These are phyloP conservation scores for Minunthozetes semirufus DNA, from an alignment of 2,888 invertebrate species.

Conservation along the genomic window DNA sequence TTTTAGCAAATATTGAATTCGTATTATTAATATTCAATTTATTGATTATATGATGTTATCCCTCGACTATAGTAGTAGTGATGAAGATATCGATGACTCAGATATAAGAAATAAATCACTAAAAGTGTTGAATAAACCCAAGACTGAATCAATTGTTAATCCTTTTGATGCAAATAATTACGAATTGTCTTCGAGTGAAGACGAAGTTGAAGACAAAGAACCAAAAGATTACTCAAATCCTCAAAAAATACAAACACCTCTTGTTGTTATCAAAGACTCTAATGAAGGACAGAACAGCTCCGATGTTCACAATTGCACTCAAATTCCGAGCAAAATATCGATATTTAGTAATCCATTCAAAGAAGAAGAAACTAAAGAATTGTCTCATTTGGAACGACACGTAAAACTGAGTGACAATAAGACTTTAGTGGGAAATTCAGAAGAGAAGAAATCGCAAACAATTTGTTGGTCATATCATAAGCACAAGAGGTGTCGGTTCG, in stretches of 20 bases:
- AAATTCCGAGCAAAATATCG: conserved; percentile 16
- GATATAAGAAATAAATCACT: background rate
- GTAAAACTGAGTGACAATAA: conserved; percentile 8
- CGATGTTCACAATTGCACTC: too few relatives aligned
- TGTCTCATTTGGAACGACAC: background rate
- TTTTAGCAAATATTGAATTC: too few relatives aligned
- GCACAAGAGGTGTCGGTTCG: background rate
- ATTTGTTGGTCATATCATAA: conserved; percentile 7
- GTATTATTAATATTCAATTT: too few relatives aligned
- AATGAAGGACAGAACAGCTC: too few relatives aligned
- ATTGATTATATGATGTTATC: background rate
- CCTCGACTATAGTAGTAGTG: conserved; percentile 4
- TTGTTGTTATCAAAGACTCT: background rate
- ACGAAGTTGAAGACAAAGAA: background rate
- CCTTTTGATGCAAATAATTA: conserved; percentile 6
- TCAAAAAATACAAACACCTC: background rate
- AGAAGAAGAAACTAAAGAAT: background rate
- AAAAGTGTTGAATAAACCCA: background rate
- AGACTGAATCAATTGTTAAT: background rate
- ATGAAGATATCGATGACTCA: background rate
- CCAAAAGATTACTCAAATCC: background rate
- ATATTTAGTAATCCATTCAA: conserved; percentile 15
- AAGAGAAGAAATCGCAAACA: background rate
- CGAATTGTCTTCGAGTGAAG: background rate
- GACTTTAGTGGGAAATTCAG: background rate